These are phyloP conservation scores for Drosophila melanosoma DNA, from an alignment of 2,888 invertebrate species.

Conservation along the genomic window DNA sequence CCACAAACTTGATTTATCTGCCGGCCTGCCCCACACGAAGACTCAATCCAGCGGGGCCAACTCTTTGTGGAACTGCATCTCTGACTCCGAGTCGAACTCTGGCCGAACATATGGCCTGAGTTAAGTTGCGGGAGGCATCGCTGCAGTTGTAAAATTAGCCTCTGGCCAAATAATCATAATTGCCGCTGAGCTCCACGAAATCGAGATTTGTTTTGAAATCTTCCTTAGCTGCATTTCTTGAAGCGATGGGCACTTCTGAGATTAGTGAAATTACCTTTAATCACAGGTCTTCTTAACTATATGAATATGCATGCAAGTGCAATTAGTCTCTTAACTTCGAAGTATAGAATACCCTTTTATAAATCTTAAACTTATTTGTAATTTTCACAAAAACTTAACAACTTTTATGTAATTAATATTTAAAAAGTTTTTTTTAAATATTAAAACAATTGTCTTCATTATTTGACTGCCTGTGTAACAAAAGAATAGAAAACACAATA, in stretches of 20 bases:
- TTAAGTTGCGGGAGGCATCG: conserved; percentile 23
- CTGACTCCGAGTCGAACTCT: conserved; percentile 9
- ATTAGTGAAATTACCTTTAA: conserved; percentile 52
- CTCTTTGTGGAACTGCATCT: conserved; percentile 29
- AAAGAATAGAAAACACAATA: too few relatives aligned
- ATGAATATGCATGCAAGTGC: conserved; percentile 11
- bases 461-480: background rate
- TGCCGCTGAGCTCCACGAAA: conserved; percentile 24
- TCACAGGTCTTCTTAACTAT: conserved; percentile 31
- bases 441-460: background rate
- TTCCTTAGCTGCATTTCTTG: conserved; percentile 37
- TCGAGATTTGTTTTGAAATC: conserved; percentile 39
- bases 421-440: background rate
- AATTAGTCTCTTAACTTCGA: background rate
- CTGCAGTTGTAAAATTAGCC: conserved; percentile 47
- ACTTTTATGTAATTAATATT: background rate
- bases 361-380: background rate
- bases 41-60: background rate
- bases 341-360: conserved; percentile 2
- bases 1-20: conserved; percentile 63
- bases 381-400: background rate
- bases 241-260: conserved; percentile 7
- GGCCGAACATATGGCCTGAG: conserved; percentile 5
- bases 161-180: conserved; percentile 56
- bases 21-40: conserved; percentile 57